A percentile compares a stretch with the other conserved stretches of the same genome.
Conservation (phyloP, 2,113 vertebrate genomes). For the Coracopsis vasa region DNA sequence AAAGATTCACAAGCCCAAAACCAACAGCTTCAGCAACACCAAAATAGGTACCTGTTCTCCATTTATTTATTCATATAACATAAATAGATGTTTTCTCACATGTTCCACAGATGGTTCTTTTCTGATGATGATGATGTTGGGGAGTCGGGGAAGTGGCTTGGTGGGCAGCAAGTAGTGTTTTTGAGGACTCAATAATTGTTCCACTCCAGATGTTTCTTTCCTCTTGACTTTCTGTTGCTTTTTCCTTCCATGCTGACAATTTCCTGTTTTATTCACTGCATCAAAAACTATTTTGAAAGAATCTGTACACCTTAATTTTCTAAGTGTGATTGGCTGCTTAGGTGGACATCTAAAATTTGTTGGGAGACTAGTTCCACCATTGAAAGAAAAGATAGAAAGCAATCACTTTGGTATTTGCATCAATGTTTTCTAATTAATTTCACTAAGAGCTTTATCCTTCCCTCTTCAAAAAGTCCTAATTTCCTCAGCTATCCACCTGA, state of each 20-base stretch:
- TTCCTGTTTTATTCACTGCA: neutral
- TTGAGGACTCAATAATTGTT: neutral
- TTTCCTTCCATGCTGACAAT: neutral
- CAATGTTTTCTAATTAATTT: neutral
- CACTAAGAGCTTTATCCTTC: neutral
- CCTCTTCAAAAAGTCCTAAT: neutral
- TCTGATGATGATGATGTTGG: neutral
- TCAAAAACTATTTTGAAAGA: neutral
- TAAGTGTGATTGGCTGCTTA: neutral
- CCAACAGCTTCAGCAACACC: slow-evolving; percentile 65
- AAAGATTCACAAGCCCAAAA: slow-evolving; percentile 55
- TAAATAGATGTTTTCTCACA: accelerated
- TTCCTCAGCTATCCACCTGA: neutral
- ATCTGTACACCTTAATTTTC: neutral
- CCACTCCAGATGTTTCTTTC: neutral
- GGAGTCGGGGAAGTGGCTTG: too few relatives aligned
- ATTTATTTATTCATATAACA: neutral
- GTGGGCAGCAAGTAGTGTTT: neutral
- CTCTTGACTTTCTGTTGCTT: neutral
- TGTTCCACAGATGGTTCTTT: neutral
- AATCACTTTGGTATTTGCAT: neutral
- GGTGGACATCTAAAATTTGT: neutral
- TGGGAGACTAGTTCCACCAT: neutral
- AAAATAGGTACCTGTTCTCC: slow-evolving; percentile 66
- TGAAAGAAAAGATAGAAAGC: neutral